phyloP scores from a whole-genome alignment of 2,797 vertebrate genomes.

The Neopelma chrysocephalum region DNA sequence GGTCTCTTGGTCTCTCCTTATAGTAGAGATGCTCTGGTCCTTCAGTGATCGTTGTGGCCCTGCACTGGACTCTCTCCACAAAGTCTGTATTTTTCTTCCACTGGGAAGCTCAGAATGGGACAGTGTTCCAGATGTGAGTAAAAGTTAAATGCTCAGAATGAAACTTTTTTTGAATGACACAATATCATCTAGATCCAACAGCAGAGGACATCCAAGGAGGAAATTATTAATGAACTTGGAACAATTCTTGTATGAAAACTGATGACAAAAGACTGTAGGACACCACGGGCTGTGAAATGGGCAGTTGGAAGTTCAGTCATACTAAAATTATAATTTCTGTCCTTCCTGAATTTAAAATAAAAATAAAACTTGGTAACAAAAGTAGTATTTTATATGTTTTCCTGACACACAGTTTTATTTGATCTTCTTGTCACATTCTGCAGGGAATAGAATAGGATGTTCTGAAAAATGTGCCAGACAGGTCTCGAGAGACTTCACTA shows the following conservation, averaged over 20 bases:
- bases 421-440: neutral
- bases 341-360: neutral
- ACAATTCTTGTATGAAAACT: neutral
- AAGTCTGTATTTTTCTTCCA: neutral
- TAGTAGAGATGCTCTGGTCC: neutral
- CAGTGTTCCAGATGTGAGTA: neutral
- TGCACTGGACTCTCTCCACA: neutral
- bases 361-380: neutral
- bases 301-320: neutral
- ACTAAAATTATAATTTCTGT: neutral
- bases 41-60: neutral
- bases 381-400: neutral
- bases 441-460: neutral
- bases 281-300: neutral
- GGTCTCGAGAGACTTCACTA: constrained; percentile 42
- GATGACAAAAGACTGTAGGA: neutral
- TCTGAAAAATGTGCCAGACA: constrained; percentile 43
- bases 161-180: neutral
- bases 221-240: neutral
- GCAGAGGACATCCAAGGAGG: neutral
- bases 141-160: neutral
- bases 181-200: neutral
- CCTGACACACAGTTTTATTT: neutral
- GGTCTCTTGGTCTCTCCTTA: neutral
- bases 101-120: neutral